Evolutionary conservation across 2,113 vertebrate species (phyloP).

Genomic region (Apodemus speciosus): DNA sequence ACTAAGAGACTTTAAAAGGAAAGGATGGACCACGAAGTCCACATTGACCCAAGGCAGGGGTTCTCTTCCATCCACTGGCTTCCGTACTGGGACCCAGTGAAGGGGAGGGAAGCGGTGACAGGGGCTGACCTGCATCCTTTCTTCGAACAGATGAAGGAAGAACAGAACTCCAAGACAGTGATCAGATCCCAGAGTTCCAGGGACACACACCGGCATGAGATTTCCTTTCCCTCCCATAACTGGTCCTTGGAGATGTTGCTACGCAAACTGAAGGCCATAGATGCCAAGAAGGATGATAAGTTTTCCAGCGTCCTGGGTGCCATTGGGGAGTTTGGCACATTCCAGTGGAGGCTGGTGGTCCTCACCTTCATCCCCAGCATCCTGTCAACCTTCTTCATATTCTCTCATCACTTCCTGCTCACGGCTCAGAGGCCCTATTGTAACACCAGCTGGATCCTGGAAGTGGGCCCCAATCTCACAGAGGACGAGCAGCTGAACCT

Average conservation of each 20-base stretch:
- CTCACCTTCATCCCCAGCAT: constrained; percentile 82
- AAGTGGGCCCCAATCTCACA: constrained; percentile 83
- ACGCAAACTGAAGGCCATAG: accelerated
- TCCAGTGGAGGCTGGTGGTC: constrained; percentile 88
- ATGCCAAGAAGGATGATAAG: constrained; percentile 78
- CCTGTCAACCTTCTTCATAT: constrained; percentile 87
- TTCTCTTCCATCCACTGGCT: neutral
- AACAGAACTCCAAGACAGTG: neutral
- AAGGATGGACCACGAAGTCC: neutral
- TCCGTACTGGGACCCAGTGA: neutral
- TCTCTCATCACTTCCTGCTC: constrained; percentile 87
- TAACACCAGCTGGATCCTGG: constrained; percentile 91
- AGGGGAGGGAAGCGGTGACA: neutral
- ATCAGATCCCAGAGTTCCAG: accelerated
- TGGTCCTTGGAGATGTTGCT: neutral
- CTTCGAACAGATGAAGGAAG: constrained; percentile 11
- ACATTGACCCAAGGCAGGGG: neutral
- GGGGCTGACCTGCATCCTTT: neutral
- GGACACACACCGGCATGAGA: accelerated
- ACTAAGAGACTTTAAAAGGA: neutral
- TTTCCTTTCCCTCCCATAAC: accelerated
- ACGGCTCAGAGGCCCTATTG: constrained; percentile 85
- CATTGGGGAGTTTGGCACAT: constrained; percentile 89
- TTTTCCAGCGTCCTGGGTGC: constrained; percentile 85
- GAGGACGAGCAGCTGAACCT: constrained; percentile 85